Evolutionary conservation across 2,888 invertebrate species (phyloP).

Genomic region (Ophion slaviceki): DNA sequence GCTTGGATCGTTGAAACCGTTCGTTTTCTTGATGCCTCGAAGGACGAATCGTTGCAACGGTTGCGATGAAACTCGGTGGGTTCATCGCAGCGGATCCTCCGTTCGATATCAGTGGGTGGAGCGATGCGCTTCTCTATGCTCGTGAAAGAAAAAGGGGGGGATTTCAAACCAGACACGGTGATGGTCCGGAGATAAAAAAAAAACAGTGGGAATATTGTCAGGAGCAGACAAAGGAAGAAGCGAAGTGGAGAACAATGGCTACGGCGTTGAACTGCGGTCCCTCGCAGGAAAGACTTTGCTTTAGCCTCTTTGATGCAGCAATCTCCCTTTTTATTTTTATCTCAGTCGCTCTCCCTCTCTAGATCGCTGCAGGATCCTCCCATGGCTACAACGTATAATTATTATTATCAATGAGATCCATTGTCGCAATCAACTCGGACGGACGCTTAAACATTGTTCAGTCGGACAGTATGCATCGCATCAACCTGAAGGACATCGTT

Average conservation of each 20-base stretch:
- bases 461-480: background rate
- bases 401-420: constrained; percentile 67
- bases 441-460: constrained; percentile 36
- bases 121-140: constrained; percentile 40
- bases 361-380: constrained; percentile 46
- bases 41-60: constrained; percentile 27
- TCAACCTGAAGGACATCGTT: constrained; percentile 27
- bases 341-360: constrained; percentile 11
- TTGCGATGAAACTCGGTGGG: constrained; percentile 8
- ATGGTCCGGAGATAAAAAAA: constrained; percentile 57
- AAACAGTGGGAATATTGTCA: constrained; percentile 69
- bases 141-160: constrained; percentile 32
- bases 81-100: constrained; percentile 37
- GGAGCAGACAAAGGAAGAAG: constrained; percentile 69
- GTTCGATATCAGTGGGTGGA: constrained; percentile 59
- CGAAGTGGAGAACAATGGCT: constrained; percentile 69
- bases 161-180: constrained; percentile 36
- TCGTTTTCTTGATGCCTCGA: background rate
- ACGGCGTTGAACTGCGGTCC: constrained; percentile 41
- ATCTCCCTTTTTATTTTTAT: background rate
- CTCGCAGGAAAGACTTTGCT: constrained; percentile 22
- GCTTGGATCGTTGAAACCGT: background rate
- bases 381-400: constrained; percentile 64
- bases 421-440: constrained; percentile 64
- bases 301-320: constrained; percentile 50